Conservation (phyloP, 2,888 invertebrate genomes). For the Drosophila helvetica region DNA sequence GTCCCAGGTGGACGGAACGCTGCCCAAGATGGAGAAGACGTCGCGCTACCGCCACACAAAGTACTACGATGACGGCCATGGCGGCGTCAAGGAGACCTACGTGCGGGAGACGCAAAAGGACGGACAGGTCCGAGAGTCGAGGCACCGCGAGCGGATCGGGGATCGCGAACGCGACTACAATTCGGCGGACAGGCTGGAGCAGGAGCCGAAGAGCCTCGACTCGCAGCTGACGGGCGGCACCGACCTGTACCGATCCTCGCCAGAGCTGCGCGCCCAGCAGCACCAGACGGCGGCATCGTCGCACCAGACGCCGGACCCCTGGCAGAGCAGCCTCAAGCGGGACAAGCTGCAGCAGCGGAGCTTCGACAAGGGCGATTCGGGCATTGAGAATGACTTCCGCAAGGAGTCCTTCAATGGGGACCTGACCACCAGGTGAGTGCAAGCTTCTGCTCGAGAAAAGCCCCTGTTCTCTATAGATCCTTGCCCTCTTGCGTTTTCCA, state of each 20-base stretch:
- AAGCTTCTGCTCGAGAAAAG: neutral
- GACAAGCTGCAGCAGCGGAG: constrained; percentile 84
- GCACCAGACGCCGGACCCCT: constrained; percentile 85
- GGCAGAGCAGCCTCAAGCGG: constrained; percentile 86
- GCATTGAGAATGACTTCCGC: constrained; percentile 92
- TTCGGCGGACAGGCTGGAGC: constrained; percentile 68
- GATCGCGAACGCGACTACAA: constrained; percentile 53
- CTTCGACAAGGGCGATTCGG: constrained; percentile 88
- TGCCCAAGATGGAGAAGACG: constrained; percentile 73
- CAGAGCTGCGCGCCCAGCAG: constrained; percentile 83
- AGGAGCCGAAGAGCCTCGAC: constrained; percentile 88
- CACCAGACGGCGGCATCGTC: constrained; percentile 55
- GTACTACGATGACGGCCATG: constrained; percentile 84
- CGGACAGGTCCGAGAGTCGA: constrained; percentile 83
- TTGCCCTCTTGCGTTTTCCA: constrained; percentile 32
- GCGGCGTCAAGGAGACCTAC: constrained; percentile 85
- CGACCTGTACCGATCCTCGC: constrained; percentile 86
- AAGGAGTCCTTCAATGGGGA: constrained; percentile 88
- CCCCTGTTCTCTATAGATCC: neutral
- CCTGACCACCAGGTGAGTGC: constrained; percentile 81
- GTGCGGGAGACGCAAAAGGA: constrained; percentile 84
- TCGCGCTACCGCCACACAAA: constrained; percentile 82
- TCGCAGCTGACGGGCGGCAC: constrained; percentile 84
- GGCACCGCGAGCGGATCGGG: constrained; percentile 83
- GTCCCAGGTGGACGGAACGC: constrained; percentile 69